phyloP scores from a whole-genome alignment of 1,140 invertebrate genomes.

The Listronotus bonariensis region DNA sequence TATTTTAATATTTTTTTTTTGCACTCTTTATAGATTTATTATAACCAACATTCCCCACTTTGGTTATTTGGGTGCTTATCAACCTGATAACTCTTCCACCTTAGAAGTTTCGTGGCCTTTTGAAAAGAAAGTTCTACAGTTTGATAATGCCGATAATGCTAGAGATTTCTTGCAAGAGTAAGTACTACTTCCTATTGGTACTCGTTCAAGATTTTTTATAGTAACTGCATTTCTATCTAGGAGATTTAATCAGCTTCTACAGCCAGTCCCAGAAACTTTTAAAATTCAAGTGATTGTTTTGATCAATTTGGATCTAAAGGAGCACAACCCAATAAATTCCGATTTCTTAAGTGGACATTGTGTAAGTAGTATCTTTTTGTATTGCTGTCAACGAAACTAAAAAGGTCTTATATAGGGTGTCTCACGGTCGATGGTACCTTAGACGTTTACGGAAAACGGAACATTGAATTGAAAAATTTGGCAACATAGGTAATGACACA shows the following conservation, averaged over 20 bases:
- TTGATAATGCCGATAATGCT: conserved; percentile 38
- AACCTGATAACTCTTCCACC: conserved; percentile 25
- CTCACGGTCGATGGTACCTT: too few species aligned
- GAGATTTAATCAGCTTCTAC: conserved; percentile 38
- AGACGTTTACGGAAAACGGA: too few species aligned
- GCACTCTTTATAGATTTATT: conserved; percentile 36
- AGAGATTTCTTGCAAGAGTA: conserved; percentile 39
- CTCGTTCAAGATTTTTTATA: too few species aligned
- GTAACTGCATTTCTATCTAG: conserved; percentile 14
- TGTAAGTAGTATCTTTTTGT: conserved; percentile 26
- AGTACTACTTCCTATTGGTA: conserved; percentile 1
- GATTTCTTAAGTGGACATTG: conserved; percentile 35
- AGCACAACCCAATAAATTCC: conserved; percentile 33
- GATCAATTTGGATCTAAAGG: conserved; percentile 34
- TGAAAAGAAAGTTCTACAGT: conserved; percentile 40
- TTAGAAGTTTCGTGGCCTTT: conserved; percentile 47
- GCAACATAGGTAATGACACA: too few species aligned
- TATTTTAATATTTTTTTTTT: too few species aligned
- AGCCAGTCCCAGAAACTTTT: conserved; percentile 38
- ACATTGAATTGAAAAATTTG: too few species aligned
- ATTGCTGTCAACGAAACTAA: conserved; percentile 5
- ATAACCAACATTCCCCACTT: conserved; percentile 47
- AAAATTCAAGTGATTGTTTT: conserved; percentile 43
- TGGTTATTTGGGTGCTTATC: conserved; percentile 44
- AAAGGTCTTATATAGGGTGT: not conserved